phyloP scores from a whole-genome alignment of 2,888 invertebrate species.

The Hartigia nigra region DNA sequence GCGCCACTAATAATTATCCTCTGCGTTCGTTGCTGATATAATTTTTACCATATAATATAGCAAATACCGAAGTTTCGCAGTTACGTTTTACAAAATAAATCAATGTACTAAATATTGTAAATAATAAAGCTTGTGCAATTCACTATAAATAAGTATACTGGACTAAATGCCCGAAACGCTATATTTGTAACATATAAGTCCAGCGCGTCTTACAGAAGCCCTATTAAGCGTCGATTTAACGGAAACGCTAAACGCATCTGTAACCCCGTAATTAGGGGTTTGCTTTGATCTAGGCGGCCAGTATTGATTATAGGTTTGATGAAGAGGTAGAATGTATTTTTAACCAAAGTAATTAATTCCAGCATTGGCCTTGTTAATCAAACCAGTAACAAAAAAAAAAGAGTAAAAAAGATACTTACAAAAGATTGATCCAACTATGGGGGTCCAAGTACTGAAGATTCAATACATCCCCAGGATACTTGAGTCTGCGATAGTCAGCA shows the following conservation, averaged over 20 bases:
- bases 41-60: neutral
- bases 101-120: neutral
- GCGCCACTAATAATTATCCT: neutral
- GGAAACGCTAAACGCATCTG: neutral
- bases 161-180: neutral
- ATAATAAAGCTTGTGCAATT: neutral
- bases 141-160: too few species aligned
- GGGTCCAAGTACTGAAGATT: neutral
- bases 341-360: neutral
- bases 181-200: neutral
- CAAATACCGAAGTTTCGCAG: neutral
- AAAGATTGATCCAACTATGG: neutral
- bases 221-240: neutral
- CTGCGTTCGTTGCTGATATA: neutral
- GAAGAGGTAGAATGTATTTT: neutral
- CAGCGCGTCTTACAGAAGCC: neutral
- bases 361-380: neutral
- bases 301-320: neutral
- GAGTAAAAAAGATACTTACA: neutral
- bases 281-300: neutral
- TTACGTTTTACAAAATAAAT: neutral
- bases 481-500: neutral
- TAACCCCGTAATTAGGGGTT: neutral
- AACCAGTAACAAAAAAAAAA: too few species aligned
- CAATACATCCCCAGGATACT: neutral